Percentiles rank a stretch among this genome's conserved stretches.
These are phyloP conservation scores for Candidula unifasciata DNA, from an alignment of 2,888 invertebrate species.

Conservation along the genomic window DNA sequence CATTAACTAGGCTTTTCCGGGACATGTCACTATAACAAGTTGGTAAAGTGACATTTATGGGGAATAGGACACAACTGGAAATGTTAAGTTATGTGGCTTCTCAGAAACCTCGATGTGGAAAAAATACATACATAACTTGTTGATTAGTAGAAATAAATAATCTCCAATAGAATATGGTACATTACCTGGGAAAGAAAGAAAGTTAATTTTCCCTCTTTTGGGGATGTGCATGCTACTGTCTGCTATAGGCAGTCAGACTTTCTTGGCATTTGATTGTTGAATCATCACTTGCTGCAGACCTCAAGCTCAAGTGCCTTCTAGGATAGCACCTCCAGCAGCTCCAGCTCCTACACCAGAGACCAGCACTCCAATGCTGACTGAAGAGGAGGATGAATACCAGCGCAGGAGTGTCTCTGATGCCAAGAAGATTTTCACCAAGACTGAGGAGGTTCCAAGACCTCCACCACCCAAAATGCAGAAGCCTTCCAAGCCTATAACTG, in stretches of 20 bases:
- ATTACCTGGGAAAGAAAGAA: no score
- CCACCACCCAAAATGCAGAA: slow-evolving; percentile 55
- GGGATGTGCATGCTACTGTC: neutral
- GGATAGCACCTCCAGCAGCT: slow-evolving; percentile 54
- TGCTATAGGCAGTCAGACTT: neutral
- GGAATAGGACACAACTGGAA: no score
- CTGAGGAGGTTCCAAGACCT: slow-evolving; percentile 52
- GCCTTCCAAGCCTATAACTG: slow-evolving; percentile 49
- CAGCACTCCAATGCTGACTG: slow-evolving; percentile 55
- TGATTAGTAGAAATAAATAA: no score
- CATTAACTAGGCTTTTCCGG: no score
- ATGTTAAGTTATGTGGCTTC: no score
- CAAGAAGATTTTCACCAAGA: slow-evolving; percentile 60
- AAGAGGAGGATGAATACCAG: slow-evolving; percentile 62
- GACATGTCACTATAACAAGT: no score
- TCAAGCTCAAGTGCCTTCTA: slow-evolving; percentile 54
- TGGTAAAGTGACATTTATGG: no score
- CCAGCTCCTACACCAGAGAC: slow-evolving; percentile 48
- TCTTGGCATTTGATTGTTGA: neutral
- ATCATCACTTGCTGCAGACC: slow-evolving; percentile 3
- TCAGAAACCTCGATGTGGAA: no score
- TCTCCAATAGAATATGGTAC: no score
- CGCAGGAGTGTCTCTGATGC: slow-evolving; percentile 66
- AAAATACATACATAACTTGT: no score
- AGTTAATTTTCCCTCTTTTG: neutral